Percentiles rank a stretch among this genome's conserved stretches.
Evolutionary conservation across 2,888 invertebrate genomes (phyloP).

Genomic region (Chaetogeoica ovagalla): DNA sequence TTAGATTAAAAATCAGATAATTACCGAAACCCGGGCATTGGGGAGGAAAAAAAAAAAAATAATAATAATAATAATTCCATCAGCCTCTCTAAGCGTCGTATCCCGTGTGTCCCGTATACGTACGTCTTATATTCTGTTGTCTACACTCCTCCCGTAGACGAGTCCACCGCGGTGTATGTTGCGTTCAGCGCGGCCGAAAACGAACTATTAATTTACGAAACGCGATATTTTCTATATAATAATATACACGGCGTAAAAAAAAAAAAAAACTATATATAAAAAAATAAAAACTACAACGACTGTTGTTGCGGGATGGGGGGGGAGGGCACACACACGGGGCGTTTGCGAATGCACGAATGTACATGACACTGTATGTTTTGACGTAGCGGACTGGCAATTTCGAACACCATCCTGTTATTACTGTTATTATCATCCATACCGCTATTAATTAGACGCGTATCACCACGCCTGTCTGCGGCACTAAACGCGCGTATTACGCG

Average conservation of each 20-base stretch:
- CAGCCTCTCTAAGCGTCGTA: background rate
- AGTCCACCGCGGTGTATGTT: background rate
- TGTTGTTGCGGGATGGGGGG: background rate
- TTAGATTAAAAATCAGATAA: conserved; percentile 51
- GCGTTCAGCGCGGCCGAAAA: conserved; percentile 21
- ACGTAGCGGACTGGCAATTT: background rate
- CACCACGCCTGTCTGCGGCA: background rate
- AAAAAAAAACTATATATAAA: no score
- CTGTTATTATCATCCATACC: background rate
- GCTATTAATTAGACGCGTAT: conserved; percentile 32
- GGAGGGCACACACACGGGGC: no score
- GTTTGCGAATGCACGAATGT: no score
- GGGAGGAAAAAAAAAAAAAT: background rate
- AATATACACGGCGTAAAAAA: no score
- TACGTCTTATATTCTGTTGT: no score
- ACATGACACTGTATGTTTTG: no score
- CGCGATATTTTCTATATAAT: background rate
- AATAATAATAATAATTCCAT: background rate
- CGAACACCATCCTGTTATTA: conserved; percentile 2
- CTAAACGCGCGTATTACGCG: no score
- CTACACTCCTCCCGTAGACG: background rate
- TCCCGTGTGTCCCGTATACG: background rate
- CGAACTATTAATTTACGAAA: conserved; percentile 40
- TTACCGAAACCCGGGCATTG: conserved; percentile 16
- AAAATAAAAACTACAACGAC: no score